These are phyloP conservation scores for Echinometra lucunter DNA, from an alignment of 53 echinoderm and acorn worm species.

Conservation along the genomic window DNA sequence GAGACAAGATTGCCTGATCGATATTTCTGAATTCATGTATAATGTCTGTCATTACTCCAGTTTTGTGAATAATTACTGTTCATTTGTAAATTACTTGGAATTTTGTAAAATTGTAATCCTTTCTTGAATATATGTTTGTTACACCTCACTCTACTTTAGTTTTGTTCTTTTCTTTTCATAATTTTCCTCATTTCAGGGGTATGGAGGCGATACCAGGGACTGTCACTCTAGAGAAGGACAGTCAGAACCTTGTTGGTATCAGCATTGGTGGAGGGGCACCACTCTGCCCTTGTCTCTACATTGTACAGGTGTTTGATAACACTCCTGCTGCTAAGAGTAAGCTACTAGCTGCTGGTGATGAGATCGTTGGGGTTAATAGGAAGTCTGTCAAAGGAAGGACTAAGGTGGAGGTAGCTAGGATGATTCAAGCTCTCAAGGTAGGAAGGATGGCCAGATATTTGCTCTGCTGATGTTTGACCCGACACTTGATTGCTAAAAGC, in stretches of 20 bases:
- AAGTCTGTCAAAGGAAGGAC: slow-evolving; percentile 96
- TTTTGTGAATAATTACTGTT: too few relatives aligned
- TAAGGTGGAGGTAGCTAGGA: slow-evolving; percentile 97
- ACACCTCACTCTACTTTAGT: too few relatives aligned
- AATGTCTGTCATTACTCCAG: too few relatives aligned
- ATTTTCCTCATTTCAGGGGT: slow-evolving; percentile 79
- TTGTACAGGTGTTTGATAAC: slow-evolving; percentile 99
- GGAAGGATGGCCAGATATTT: background rate
- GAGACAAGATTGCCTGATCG: too few relatives aligned
- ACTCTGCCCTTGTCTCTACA: slow-evolving; percentile 97
- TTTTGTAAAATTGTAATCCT: too few relatives aligned
- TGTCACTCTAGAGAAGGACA: slow-evolving; percentile 92
- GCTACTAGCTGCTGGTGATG: slow-evolving; percentile 90
- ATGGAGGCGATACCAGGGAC: slow-evolving; percentile 95
- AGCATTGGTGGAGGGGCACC: slow-evolving; percentile 99
- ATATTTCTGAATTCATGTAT: too few relatives aligned
- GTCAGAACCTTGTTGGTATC: slow-evolving; percentile 98
- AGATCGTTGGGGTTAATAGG: slow-evolving; percentile 95
- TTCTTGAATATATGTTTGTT: too few relatives aligned
- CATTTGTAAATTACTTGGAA: too few relatives aligned
- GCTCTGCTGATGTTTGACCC: too few relatives aligned
- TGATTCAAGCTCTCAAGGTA: slow-evolving; percentile 97
- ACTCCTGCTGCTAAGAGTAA: slow-evolving; percentile 98
- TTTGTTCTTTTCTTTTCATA: too few relatives aligned
- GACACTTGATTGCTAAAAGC: too few relatives aligned